Base-by-base conservation (phyloP, 2,113 vertebrate genomes). In the Monopterus albus region DNA sequence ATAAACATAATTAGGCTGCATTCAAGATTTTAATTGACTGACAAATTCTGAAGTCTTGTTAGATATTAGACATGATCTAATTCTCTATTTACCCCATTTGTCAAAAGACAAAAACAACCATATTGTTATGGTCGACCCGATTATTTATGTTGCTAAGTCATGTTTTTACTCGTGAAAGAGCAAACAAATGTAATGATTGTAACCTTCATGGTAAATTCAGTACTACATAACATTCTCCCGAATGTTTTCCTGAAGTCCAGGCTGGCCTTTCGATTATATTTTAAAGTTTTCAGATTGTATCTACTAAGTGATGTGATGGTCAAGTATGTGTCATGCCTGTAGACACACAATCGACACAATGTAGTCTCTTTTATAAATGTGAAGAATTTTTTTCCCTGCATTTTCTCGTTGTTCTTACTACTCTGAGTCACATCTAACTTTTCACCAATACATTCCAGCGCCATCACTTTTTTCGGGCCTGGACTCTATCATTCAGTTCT, bases 401-500 rank as follows among this genome's bases (percentile, higher is more conserved):
- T 74, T 67, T 70, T 59, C 52, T 87, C 66, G 61, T 56, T 73
- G 57, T 63, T 45, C 17, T 72, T 26, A 65, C 75, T 63, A 50
- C 75, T 79, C 61, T 33, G 81, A 86, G 72, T 90, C 87, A 85
- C 74, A 66, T 82, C 63, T 79, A 46, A 68, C 64, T 82, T 59
- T 61, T 35, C 50, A 75, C 64, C 79, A 53, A 49, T 62, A 66
- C 70, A 75, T 75, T 73, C 83, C 77, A 73, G 43, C 38, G 73
- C 73, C 76, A 81, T 78, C 52, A 29, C 65, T 82, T 82, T 77
- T 78, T 61, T 66, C 46, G 59, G 57, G 12, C 52, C 84, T 72
- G 82, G 78, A 80, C 61, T 85, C 21, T 81, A 60, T 85, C 79
- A 72, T 66, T 75, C 35, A 66, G 53, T 15, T 42, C 51, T 31